phyloP scores from a whole-genome alignment of 2,888 invertebrate genomes.

The Steinernema hermaphroditum region DNA sequence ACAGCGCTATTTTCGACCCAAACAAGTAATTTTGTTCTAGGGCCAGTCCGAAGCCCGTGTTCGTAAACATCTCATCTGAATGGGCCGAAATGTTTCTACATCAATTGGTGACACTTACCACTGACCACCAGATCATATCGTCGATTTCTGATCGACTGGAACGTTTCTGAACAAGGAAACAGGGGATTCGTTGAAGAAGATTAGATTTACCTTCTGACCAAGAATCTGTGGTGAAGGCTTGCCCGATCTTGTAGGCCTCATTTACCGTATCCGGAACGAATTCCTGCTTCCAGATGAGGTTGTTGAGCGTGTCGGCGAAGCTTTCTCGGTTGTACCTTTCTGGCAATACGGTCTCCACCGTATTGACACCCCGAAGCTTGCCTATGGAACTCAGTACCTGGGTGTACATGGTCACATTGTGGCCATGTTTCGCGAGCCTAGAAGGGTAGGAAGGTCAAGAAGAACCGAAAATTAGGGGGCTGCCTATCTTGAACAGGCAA shows the following conservation, averaged over 20 bases:
- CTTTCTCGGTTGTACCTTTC: not conserved
- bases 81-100: too few species aligned
- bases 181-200: not conserved
- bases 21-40: not conserved
- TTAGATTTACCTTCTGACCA: not conserved
- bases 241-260: not conserved
- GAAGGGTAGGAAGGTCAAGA: too few species aligned
- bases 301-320: not conserved
- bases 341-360: not conserved
- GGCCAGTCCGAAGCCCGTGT: constrained; percentile 13
- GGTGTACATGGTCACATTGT: constrained; percentile 2
- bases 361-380: not conserved
- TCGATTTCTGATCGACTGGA: not conserved
- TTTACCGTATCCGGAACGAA: not conserved
- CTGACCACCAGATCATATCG: not conserved
- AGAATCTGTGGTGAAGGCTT: not conserved
- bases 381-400: not conserved
- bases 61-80: not conserved
- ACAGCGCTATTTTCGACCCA: constrained; percentile 30
- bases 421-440: not conserved
- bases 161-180: not conserved
- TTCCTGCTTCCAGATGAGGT: not conserved
- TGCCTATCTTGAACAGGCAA: too few species aligned
- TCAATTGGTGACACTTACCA: not conserved
- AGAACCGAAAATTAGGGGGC: too few species aligned